Conservation (phyloP, 2,113 vertebrate genomes). For the Mormyrus iriodes region DNA sequence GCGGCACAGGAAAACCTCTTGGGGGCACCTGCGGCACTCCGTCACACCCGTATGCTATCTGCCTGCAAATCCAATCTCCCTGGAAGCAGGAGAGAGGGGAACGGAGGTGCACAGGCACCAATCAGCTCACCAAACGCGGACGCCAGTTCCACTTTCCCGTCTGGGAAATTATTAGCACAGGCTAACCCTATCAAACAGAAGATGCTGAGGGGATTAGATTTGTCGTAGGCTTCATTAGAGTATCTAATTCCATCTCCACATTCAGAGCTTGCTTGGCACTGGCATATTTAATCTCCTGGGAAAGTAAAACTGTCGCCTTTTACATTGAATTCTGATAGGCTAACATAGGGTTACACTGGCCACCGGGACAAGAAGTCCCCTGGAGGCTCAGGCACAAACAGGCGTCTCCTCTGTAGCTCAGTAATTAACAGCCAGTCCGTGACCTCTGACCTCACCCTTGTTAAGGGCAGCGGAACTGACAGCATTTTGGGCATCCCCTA, state of each 20-base stretch:
- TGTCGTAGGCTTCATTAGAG: slow-evolving; percentile 27
- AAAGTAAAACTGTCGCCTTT: slow-evolving; percentile 10
- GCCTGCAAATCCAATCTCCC: slow-evolving; percentile 15
- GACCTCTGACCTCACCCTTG: background rate
- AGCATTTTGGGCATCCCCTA: background rate
- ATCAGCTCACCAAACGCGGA: background rate
- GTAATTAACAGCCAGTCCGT: background rate
- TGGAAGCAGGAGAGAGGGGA: background rate
- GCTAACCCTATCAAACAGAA: slow-evolving; percentile 1
- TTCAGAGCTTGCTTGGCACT: slow-evolving; percentile 12
- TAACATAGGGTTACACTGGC: background rate
- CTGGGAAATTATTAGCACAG: slow-evolving; percentile 1
- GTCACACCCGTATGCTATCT: background rate
- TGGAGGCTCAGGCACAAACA: background rate
- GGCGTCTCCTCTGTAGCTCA: background rate
- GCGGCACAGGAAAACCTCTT: background rate
- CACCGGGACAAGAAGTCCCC: background rate
- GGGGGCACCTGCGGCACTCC: background rate
- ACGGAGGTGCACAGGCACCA: background rate
- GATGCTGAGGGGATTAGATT: slow-evolving; percentile 19
- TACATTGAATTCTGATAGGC: slow-evolving; percentile 8
- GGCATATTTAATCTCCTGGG: slow-evolving; percentile 23
- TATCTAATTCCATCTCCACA: slow-evolving; percentile 25
- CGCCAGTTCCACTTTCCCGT: background rate
- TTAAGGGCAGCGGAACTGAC: background rate